Conservation (phyloP, 2,113 vertebrate genomes). For the Cryptotis parvus region DNA sequence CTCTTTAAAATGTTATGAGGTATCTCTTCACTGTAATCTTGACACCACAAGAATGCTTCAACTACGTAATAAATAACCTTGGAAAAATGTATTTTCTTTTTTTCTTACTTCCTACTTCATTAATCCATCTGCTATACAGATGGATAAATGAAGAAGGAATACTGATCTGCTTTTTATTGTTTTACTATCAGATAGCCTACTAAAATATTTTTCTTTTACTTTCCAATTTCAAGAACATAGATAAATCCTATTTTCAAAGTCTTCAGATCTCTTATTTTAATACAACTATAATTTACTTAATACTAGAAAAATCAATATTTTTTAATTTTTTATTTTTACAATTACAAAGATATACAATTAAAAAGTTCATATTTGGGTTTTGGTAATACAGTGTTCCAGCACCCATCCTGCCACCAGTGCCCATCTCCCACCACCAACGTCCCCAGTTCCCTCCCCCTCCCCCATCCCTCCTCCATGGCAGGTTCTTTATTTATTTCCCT, state of each 20-base stretch:
- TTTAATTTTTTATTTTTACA: too few relatives aligned
- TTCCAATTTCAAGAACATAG: background rate
- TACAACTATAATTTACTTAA: background rate
- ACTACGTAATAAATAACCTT: background rate
- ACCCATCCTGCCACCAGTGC: too few relatives aligned
- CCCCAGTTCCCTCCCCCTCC: too few relatives aligned
- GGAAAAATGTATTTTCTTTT: background rate
- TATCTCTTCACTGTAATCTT: background rate
- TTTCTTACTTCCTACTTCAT: background rate
- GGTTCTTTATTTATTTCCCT: too few relatives aligned
- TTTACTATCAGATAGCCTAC: background rate
- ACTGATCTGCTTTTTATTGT: too few relatives aligned
- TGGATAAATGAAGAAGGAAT: too few relatives aligned
- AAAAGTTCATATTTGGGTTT: too few relatives aligned
- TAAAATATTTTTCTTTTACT: constrained; percentile 11
- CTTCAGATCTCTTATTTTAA: background rate
- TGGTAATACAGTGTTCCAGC: too few relatives aligned
- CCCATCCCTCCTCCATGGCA: too few relatives aligned
- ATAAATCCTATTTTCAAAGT: background rate
- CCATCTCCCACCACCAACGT: too few relatives aligned
- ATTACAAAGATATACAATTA: too few relatives aligned
- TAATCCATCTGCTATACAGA: too few relatives aligned
- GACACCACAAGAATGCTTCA: background rate
- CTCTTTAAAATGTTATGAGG: background rate
- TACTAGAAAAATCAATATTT: background rate